Base-by-base conservation (phyloP, 2,888 invertebrate genomes). In the Itoplectis maculator region DNA sequence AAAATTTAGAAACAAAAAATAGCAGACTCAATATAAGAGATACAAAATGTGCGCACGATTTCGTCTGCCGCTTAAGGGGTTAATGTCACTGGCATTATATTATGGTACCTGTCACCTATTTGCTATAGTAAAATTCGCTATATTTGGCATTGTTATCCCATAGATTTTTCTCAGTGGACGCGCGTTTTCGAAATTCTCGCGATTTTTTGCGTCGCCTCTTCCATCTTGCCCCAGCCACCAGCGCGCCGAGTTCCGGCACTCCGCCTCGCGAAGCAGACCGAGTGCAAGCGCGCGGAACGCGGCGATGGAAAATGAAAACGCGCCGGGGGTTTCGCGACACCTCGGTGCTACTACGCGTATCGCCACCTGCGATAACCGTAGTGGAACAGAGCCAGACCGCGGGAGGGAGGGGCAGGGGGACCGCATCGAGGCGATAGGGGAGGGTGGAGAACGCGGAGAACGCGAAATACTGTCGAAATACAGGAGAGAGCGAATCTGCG, bases 271-370 rank as follows among this genome's bases (percentile, higher is more conserved):
- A 8, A 35, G 37, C 37, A 54, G 2, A 69, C 20, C 61, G 37
- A 37, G 42, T 7, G 15, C 47, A 59, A 66, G 54, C 13, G 40
- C 6, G 18, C 1, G 11, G 56, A 69, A 56, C 35, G 49, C 56
- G 37, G 18, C 9, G 6, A 18, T 35, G 51, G 9, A 72, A 51
- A 81, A 81, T 76, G 56, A 72, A 76, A 76, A 81, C 54, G 61
- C 77, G 40, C 69, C 61, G 18, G 11, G n/a, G n/a, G n/a, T n/a
- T 68, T 73, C 73, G 35, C 35, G 40, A 73, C 81, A 61, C 72
- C 51, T 66, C 56, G 42, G 23, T 66, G 42, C 35, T 54, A 11
- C 9, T 47, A 73, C 13, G 11, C 37, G 11, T 20, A 11, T 42
- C 5, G 11, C 20, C 56, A 40, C 59, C 42, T 20, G 42, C n/a